phyloP scores from a whole-genome alignment of 2,113 vertebrate species.

The Cinclus cinclus region DNA sequence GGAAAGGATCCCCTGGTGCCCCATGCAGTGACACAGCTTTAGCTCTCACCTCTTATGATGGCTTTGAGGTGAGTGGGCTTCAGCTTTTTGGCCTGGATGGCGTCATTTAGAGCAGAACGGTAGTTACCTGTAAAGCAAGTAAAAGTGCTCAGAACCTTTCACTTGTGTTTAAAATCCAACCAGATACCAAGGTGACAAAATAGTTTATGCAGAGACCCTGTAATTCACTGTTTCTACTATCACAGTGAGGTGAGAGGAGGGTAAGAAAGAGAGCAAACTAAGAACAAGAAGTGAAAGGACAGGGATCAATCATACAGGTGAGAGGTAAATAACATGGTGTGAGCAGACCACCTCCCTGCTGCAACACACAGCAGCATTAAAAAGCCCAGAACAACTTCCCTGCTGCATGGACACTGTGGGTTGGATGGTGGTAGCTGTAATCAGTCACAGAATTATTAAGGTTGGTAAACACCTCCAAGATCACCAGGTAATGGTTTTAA shows the following conservation, averaged over 20 bases:
- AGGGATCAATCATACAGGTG: neutral
- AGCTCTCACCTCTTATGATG: conserved; percentile 83
- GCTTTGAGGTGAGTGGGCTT: conserved; percentile 92
- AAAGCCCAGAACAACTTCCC: neutral
- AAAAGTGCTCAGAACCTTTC: neutral
- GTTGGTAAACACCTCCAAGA: neutral
- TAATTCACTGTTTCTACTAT: neutral
- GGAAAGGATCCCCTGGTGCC: rapidly evolving
- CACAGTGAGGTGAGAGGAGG: neutral
- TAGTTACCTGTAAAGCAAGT: conserved; percentile 82
- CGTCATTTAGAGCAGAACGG: conserved; percentile 89
- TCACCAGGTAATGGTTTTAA: neutral
- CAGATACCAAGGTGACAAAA: neutral
- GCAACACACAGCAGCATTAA: neutral
- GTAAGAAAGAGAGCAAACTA: neutral
- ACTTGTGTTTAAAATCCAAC: neutral
- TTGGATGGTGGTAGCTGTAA: neutral
- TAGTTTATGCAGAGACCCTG: rapidly evolving
- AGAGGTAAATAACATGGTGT: neutral
- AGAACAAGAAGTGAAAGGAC: neutral
- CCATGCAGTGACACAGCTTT: rapidly evolving
- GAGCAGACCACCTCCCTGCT: neutral
- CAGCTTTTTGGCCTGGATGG: conserved; percentile 83
- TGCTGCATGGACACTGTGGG: neutral
- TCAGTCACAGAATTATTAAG: neutral